Conservation (phyloP, 2,113 vertebrate genomes). For the Corydoras maculifer region DNA sequence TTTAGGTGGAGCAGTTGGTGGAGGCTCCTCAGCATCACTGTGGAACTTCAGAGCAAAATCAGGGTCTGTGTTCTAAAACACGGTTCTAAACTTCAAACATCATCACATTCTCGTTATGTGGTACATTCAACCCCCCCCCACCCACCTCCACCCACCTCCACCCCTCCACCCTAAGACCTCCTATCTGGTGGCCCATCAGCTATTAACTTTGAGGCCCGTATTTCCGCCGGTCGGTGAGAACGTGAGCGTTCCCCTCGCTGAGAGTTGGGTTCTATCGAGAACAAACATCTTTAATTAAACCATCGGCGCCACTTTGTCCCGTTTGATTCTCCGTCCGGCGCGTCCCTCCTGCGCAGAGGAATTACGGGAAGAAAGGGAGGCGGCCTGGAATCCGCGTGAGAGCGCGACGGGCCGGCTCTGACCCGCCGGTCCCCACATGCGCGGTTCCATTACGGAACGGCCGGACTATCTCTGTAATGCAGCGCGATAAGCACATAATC, state of each 20-base stretch:
- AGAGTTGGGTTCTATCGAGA: slow-evolving; percentile 57
- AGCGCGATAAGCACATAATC: slow-evolving; percentile 64
- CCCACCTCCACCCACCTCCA: no score
- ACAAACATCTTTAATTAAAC: slow-evolving; percentile 75
- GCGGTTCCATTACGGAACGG: slow-evolving; percentile 63
- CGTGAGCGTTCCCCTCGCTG: slow-evolving; percentile 59
- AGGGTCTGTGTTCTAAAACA: no score
- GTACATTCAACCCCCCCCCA: no score
- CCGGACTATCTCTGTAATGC: slow-evolving; percentile 57
- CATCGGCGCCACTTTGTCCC: slow-evolving; percentile 53
- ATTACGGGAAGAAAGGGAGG: slow-evolving; percentile 1
- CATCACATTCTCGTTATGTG: no score
- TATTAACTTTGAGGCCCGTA: slow-evolving; percentile 55
- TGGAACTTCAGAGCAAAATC: no score
- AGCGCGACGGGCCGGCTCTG: slow-evolving; percentile 31
- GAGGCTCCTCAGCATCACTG: no score
- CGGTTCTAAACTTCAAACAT: no score
- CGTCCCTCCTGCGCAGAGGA: slow-evolving; percentile 34
- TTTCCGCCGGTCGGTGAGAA: slow-evolving; percentile 65
- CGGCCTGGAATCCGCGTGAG: slow-evolving; percentile 41
- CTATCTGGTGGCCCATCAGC: slow-evolving; percentile 51
- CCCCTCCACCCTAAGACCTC: no score
- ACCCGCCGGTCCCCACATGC: slow-evolving; percentile 31
- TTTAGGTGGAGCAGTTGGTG: no score
- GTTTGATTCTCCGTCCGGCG: slow-evolving; percentile 54